phyloP scores from a whole-genome alignment of 2,888 invertebrate genomes.

The Norana najaformis region DNA sequence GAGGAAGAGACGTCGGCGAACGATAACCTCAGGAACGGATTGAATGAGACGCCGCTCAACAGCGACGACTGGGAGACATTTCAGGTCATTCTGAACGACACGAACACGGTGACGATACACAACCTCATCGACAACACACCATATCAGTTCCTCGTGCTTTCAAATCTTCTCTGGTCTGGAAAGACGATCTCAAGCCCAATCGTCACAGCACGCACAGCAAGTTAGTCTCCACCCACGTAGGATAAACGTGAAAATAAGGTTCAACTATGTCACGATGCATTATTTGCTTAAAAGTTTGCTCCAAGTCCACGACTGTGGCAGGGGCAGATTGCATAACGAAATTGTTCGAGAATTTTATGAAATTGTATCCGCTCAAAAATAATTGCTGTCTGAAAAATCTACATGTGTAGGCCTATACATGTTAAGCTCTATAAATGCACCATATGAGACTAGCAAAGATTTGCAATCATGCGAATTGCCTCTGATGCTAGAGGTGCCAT shows the following conservation, averaged over 20 bases:
- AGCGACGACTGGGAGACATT: conserved; percentile 40
- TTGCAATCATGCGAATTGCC: not conserved
- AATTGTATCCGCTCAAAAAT: not conserved
- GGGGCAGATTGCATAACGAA: too few species aligned
- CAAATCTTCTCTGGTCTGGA: conserved; percentile 63
- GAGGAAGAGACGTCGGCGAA: not conserved
- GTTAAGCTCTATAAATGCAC: not conserved
- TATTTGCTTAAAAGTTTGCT: too few species aligned
- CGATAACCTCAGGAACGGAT: not conserved
- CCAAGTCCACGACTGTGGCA: too few species aligned
- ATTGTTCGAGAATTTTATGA: not conserved
- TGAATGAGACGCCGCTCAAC: not conserved
- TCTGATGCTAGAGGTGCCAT: not conserved
- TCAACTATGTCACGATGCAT: too few species aligned
- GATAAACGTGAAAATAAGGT: too few species aligned
- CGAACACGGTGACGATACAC: conserved; percentile 89
- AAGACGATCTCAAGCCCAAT: not conserved
- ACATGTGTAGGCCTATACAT: too few species aligned
- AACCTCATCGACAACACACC: conserved; percentile 84
- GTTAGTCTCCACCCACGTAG: not conserved
- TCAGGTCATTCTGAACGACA: conserved; percentile 82
- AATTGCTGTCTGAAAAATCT: not conserved
- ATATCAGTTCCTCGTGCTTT: conserved; percentile 94
- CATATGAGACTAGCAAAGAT: not conserved
- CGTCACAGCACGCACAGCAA: not conserved